Conservation (phyloP, 2,113 vertebrate genomes). For the Steatornis caripensis region DNA sequence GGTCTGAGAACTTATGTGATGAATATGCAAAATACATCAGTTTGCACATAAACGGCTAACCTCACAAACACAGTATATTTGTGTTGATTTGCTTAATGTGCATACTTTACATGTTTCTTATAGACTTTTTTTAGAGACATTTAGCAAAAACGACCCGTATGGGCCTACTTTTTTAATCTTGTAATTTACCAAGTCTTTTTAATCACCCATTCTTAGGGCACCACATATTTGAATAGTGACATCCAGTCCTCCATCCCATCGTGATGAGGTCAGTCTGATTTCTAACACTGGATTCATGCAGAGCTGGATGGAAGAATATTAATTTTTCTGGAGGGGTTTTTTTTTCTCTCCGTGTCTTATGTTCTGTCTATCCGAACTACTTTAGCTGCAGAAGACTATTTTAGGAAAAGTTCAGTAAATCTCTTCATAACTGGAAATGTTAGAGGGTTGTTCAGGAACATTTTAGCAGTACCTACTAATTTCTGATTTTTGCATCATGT, state of each 20-base stretch:
- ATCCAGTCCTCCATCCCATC: background rate
- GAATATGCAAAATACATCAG: background rate
- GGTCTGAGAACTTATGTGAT: background rate
- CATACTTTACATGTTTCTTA: background rate
- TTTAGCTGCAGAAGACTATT: background rate
- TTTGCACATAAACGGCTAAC: background rate
- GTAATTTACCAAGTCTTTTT: background rate
- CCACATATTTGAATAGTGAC: background rate
- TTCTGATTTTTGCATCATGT: background rate
- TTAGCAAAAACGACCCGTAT: background rate
- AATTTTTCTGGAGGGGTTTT: background rate
- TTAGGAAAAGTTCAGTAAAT: background rate
- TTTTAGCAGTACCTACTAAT: background rate
- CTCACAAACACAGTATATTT: background rate
- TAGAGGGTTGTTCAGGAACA: background rate
- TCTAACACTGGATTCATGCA: background rate
- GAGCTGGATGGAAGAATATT: background rate
- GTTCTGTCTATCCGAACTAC: background rate
- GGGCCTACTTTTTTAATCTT: background rate
- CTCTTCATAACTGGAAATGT: background rate
- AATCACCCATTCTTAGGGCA: background rate
- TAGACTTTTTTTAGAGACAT: background rate
- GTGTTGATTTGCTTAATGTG: background rate
- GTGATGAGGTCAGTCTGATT: background rate
- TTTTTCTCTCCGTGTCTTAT: background rate